These are phyloP conservation scores for Perca schrenkii DNA, from an alignment of 2,113 vertebrate species.

Conservation along the genomic window DNA sequence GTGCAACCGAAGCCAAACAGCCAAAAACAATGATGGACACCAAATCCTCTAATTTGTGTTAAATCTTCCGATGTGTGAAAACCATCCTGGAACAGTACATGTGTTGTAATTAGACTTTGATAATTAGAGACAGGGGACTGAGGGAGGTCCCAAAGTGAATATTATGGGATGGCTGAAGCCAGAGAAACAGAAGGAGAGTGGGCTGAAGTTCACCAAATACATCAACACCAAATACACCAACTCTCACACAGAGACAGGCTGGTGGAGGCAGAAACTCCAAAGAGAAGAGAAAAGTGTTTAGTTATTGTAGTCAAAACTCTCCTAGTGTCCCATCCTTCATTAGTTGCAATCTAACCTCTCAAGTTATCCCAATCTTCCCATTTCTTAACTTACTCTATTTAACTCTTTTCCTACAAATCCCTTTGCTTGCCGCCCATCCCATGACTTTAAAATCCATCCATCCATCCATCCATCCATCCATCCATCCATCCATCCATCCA, in stretches of 20 bases:
- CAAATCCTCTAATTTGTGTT: conserved; percentile 72
- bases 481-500: background rate
- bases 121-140: conserved; percentile 74
- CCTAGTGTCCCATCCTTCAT: no score
- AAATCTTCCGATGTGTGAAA: conserved; percentile 72
- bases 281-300: background rate
- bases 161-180: conserved; percentile 73
- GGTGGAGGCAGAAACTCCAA: conserved; percentile 20
- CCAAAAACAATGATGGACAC: conserved; percentile 61
- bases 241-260: conserved; percentile 40
- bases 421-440: background rate
- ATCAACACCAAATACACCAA: conserved; percentile 17
- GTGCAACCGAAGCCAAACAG: conserved; percentile 39
- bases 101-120: conserved; percentile 78
- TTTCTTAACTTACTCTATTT: background rate
- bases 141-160: conserved; percentile 69
- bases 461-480: background rate
- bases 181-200: conserved; percentile 77
- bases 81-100: conserved; percentile 63
- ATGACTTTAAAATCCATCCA: background rate
- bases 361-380: background rate
- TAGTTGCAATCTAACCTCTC: background rate
- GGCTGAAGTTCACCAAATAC: conserved; percentile 63
- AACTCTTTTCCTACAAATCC: background rate
- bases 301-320: background rate